Evolutionary conservation across 2,888 invertebrate species (phyloP).

Genomic region (Campoplex nolae): DNA sequence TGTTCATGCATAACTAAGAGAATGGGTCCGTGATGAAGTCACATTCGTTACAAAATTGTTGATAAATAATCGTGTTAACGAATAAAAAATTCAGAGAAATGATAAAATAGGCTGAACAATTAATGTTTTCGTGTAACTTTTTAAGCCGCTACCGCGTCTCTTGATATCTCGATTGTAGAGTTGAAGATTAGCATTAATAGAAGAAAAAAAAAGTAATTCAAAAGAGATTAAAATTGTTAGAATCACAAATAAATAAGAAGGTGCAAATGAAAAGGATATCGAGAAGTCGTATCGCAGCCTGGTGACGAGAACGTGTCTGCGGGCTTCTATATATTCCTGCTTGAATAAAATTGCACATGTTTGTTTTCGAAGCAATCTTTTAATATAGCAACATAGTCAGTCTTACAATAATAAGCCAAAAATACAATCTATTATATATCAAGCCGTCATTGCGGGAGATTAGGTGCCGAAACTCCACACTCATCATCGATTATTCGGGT

Average conservation of each 20-base stretch:
- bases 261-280: background rate
- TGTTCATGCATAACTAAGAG: too few relatives aligned
- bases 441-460: conserved; percentile 74
- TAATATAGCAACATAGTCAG: conserved; percentile 84
- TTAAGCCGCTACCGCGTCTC: too few relatives aligned
- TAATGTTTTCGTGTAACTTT: too few relatives aligned
- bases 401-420: conserved; percentile 84
- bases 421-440: conserved; percentile 82
- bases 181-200: too few relatives aligned
- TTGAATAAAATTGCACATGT: conserved; percentile 27
- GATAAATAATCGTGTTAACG: background rate
- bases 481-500: conserved; percentile 42
- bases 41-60: too few relatives aligned
- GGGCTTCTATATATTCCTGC: background rate
- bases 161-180: too few relatives aligned
- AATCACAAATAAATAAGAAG: too few relatives aligned
- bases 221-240: background rate
- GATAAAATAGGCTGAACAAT: too few relatives aligned
- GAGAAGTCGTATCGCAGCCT: background rate
- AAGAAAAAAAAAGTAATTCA: background rate
- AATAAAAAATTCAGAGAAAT: background rate
- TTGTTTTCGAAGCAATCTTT: conserved; percentile 82
- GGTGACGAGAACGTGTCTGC: background rate
- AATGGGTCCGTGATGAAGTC: too few relatives aligned
- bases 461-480: conserved; percentile 71